Evolutionary conservation across 2,797 vertebrate species (phyloP).

Genomic region (Gobio occitaniae): DNA sequence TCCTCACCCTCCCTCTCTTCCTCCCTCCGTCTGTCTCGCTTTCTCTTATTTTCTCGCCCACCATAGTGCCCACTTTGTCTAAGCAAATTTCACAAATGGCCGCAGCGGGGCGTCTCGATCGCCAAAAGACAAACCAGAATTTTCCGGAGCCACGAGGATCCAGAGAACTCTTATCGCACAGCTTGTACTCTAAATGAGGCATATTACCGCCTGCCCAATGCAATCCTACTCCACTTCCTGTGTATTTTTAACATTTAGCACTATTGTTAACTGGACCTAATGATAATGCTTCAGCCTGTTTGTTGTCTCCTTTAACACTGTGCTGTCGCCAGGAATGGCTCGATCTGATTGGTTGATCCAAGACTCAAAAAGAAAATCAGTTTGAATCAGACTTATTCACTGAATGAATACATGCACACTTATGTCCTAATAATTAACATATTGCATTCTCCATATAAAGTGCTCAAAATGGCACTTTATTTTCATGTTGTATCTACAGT

Average conservation of each 20-base stretch:
- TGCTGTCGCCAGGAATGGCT: conserved; percentile 30
- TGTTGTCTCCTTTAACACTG: conserved; percentile 42
- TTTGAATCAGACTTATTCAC: background rate
- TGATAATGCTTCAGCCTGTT: conserved; percentile 40
- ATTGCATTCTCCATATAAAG: background rate
- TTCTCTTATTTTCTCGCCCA: conserved; percentile 35
- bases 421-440: background rate
- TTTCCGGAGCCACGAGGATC: conserved; percentile 26
- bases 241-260: conserved; percentile 48
- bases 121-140: conserved; percentile 36
- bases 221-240: conserved; percentile 41
- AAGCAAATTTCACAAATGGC: conserved; percentile 57
- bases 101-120: conserved; percentile 50
- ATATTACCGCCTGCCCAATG: conserved; percentile 25
- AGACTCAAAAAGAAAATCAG: background rate
- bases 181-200: conserved; percentile 38
- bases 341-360: conserved; percentile 30
- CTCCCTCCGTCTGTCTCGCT: conserved; percentile 32
- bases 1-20: conserved; percentile 2
- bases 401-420: conserved; percentile 10
- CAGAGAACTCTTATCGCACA: conserved; percentile 39
- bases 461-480: background rate
- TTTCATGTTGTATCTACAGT: background rate
- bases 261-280: conserved; percentile 42
- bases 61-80: conserved; percentile 32